phyloP scores from a whole-genome alignment of 1,140 invertebrate species.

The Drosophila sechellia region DNA sequence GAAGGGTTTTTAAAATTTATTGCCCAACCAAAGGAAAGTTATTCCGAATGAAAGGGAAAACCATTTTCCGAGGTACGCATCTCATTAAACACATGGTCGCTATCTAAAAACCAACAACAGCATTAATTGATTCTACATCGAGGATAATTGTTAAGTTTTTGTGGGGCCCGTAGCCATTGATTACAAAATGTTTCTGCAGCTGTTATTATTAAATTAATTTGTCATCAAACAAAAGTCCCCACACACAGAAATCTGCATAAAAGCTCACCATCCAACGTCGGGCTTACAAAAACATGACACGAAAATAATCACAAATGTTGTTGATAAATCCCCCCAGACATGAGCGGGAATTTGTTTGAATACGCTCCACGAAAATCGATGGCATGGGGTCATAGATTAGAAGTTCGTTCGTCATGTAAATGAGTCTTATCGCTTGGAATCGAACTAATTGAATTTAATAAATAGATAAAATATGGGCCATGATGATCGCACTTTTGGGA shows the following conservation, averaged over 20 bases:
- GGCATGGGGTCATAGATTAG: slow-evolving; percentile 31
- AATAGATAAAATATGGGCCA: slow-evolving; percentile 33
- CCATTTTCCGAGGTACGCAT: slow-evolving; percentile 11
- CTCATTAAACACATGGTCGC: slow-evolving; percentile 43
- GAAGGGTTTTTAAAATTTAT: slow-evolving; percentile 32
- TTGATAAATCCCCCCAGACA: slow-evolving; percentile 58
- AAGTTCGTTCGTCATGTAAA: slow-evolving; percentile 65
- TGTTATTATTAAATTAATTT: slow-evolving; percentile 82
- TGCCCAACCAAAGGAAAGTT: slow-evolving; percentile 25
- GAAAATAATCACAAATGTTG: slow-evolving; percentile 77
- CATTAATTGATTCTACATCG: slow-evolving; percentile 69
- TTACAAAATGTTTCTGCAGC: slow-evolving; percentile 81
- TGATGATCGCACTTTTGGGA: background rate
- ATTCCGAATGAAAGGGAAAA: slow-evolving; percentile 40
- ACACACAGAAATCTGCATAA: slow-evolving; percentile 70
- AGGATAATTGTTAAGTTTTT: slow-evolving; percentile 42
- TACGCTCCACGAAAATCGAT: slow-evolving; percentile 2
- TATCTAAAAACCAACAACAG: slow-evolving; percentile 21
- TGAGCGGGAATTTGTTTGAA: slow-evolving; percentile 40
- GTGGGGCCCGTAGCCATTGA: slow-evolving; percentile 45
- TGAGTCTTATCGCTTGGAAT: slow-evolving; percentile 61
- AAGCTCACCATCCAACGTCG: slow-evolving; percentile 36
- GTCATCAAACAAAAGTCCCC: slow-evolving; percentile 73
- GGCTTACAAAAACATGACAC: slow-evolving; percentile 66
- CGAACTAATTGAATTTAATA: slow-evolving; percentile 74